Evolutionary conservation across 2,797 vertebrate genomes (phyloP).

Genomic region (Botia almorhae): DNA sequence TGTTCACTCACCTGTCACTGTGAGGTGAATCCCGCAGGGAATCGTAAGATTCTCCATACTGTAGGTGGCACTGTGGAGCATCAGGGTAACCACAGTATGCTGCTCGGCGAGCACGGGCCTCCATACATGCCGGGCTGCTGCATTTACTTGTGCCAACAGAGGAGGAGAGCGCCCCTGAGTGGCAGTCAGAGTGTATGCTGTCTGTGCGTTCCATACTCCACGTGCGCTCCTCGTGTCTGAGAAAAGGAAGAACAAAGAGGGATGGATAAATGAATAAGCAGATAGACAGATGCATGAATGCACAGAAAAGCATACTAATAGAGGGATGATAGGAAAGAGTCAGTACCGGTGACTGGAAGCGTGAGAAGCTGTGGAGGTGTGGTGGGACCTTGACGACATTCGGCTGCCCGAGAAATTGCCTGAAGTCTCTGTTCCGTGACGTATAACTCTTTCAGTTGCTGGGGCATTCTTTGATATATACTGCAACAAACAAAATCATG

Average conservation of each 20-base stretch:
- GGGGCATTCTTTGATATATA: constrained; percentile 93
- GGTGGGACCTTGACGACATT: constrained; percentile 93
- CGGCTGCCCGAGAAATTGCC: constrained; percentile 91
- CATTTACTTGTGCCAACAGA: constrained; percentile 97
- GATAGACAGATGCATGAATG: neutral
- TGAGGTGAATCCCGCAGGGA: constrained; percentile 94
- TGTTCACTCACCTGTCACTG: constrained; percentile 88
- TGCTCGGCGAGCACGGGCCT: constrained; percentile 85
- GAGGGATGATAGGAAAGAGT: neutral
- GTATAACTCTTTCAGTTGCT: constrained; percentile 90
- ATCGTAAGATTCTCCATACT: constrained; percentile 92
- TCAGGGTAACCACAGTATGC: constrained; percentile 86
- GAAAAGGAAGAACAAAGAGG: neutral
- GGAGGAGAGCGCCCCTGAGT: constrained; percentile 92
- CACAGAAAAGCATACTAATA: neutral
- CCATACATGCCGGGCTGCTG: constrained; percentile 94
- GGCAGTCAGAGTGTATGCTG: constrained; percentile 93
- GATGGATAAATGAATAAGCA: neutral
- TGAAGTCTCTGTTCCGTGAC: constrained; percentile 89
- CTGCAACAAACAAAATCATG: constrained; percentile 77
- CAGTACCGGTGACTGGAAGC: constrained; percentile 90
- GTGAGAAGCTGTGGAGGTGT: constrained; percentile 93
- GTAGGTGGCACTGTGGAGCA: constrained; percentile 74
- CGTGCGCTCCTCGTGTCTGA: constrained; percentile 93
- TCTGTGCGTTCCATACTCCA: constrained; percentile 96